Evolutionary conservation across 1,140 invertebrate genomes (phyloP), one percentile per base, ranked within the genome.

Genomic region (Trachymyrmex septentrionalis): DNA sequence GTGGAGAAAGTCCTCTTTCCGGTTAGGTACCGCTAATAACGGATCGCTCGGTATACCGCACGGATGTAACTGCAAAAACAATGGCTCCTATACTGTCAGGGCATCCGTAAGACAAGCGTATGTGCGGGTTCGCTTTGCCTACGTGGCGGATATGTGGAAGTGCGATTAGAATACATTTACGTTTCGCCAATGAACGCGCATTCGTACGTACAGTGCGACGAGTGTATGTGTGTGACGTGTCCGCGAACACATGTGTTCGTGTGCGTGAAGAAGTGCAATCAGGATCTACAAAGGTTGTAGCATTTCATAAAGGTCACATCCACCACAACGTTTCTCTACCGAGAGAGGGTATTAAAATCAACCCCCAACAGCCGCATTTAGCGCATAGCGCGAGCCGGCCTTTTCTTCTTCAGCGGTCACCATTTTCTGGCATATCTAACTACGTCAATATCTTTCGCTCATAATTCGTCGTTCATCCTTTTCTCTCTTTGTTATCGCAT

Each of bases 301-400:
- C 93, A 94, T 94, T 94, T 93, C 86, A 92, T 92, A 91, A 92
- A 94, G 93, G 93, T 93, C 92, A 92, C 77, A 92, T 91, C 64
- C 84, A 87, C 77, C 73, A 87, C 84, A 34, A 50, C 10, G 27
- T 88, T 64, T 86, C 61, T 89, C 61, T 85, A 69, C 92, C 85
- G 64, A 90, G 91, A 91, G 87, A 89, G 44, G 66, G 14, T 91
- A 94, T 92, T 93, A 93, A 92, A 93, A 92, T 92, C 92, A 87
- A 90, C 90, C 89, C 78, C 59, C 80, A 44, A 34, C 77, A 80
- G 48, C 38, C 75, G 34, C 57, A 57, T 75, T 27, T 69, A 69
- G 27, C 72, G 66, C 53, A 75, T 61, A 44, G 34, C 34, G 19
- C 66, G 34, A n/a, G 66, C 59, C 55, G 69, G 61, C 30, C 57